Base-by-base conservation (phyloP, 2,888 invertebrate species). In the Cosmopolites sordidus region DNA sequence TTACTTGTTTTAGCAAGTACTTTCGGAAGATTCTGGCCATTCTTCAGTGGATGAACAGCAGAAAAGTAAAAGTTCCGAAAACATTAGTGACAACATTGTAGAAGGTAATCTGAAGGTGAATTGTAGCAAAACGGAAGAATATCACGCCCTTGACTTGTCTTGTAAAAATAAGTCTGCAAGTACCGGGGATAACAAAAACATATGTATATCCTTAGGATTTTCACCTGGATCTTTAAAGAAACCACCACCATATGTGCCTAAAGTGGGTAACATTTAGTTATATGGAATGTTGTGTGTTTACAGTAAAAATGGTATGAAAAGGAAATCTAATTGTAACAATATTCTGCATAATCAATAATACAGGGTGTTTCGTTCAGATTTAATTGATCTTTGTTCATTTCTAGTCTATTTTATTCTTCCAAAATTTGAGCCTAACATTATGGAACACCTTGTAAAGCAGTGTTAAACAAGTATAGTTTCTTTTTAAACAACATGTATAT, bases 31-130 rank as follows among this genome's bases (percentile, higher is more conserved):
- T 42, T 54, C 54, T 8, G 49, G 49, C 4, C 49, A 42, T 41
- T 54, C 49, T 17, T 54, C 54, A 14, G 49, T 49, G 16, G 49
- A 54, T 1, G 49, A 49, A 16, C 54, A 39, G 4, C 54, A 48
- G 46, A 46, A 22, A 40, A 40, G 12, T 16, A 46, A 22, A 16
- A n/a, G 12, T 18, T 41, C 6, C 1, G 14, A 43, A 41, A 16
- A 12, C 11, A 15, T 9, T 14, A 8, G 16, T 12, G 44, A 44
- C 18, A 43, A 11, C 9, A 15, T 11, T 14, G 16, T 2, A n/a
- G 4, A 2, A 9, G 29, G 22, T 12, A 30, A n/a, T 6, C 16
- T n/a, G n/a, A n/a, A n/a, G n/a, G n/a, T n/a, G n/a, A n/a, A 29
- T 44, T 16, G 14, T 4, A 43, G 16, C 42, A 42, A 52, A n/a